Percentiles rank a stretch among this genome's conserved stretches.
Conservation (phyloP, 2,888 invertebrate genomes). For the Lottia gigantea region DNA sequence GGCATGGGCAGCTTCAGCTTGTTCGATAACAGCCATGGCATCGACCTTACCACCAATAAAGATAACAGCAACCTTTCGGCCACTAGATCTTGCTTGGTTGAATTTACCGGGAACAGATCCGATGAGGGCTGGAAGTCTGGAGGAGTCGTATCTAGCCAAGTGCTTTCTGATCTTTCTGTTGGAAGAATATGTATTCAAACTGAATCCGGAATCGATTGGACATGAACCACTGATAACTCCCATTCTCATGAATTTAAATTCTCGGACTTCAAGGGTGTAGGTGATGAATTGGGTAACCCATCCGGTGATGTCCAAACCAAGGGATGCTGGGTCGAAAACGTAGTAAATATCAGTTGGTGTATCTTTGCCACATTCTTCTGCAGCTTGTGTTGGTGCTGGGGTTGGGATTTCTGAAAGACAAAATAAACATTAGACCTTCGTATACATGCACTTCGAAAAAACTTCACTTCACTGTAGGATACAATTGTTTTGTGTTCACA, state of each 20-base stretch:
- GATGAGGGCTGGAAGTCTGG: constrained; percentile 15
- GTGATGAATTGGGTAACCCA: constrained; percentile 33
- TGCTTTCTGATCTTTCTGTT: constrained; percentile 6
- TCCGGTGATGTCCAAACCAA: constrained; percentile 25
- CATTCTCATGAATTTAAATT: not conserved
- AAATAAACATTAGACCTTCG: not conserved
- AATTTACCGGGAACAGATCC: constrained; percentile 5
- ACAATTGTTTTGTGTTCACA: too few species aligned
- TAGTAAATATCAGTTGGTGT: constrained; percentile 30
- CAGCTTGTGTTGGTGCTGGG: not conserved
- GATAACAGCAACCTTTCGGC: constrained; percentile 20
- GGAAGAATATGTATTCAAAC: constrained; percentile 21
- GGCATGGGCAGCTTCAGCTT: not conserved
- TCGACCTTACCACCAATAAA: constrained; percentile 20
- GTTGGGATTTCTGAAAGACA: constrained; percentile 2
- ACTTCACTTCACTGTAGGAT: too few species aligned
- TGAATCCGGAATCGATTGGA: constrained; percentile 25
- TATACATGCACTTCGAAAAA: too few species aligned
- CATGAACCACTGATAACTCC: constrained; percentile 26
- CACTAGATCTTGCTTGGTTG: constrained; percentile 6
- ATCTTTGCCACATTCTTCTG: constrained; percentile 19
- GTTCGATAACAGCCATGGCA: not conserved
- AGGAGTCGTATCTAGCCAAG: constrained; percentile 16
- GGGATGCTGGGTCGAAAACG: constrained; percentile 28
- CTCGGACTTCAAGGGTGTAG: constrained; percentile 19